These are phyloP conservation scores for Astreopora myriophthalma DNA, from an alignment of 64 coral and sea anemone genomes.

Conservation along the genomic window DNA sequence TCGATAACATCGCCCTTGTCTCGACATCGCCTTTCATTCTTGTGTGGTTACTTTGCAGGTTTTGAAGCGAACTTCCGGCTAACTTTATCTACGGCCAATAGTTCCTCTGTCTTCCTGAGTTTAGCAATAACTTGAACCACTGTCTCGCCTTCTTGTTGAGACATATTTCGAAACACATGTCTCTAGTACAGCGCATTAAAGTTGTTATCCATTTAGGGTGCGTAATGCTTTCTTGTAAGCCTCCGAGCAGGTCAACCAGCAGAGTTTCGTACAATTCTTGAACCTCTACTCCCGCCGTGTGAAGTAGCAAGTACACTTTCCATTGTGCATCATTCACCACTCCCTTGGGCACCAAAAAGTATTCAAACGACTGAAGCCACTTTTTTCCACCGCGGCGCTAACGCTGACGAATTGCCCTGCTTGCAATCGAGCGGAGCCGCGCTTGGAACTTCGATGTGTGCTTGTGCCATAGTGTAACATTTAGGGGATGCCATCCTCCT, in stretches of 20 bases:
- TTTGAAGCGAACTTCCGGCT: background rate
- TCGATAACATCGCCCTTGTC: slow-evolving; percentile 31
- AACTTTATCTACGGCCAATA: background rate
- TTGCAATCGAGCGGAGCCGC: background rate
- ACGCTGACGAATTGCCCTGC: slow-evolving; percentile 6
- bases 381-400: slow-evolving; percentile 64
- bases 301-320: slow-evolving; percentile 54
- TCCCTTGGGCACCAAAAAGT: slow-evolving; percentile 50
- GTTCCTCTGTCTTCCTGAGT: background rate
- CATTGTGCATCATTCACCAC: slow-evolving; percentile 49
- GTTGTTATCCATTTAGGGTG: slow-evolving; percentile 38
- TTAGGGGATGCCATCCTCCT: background rate
- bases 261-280: slow-evolving; percentile 59
- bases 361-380: slow-evolving; percentile 74
- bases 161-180: slow-evolving; percentile 35
- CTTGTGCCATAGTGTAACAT: background rate
- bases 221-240: slow-evolving; percentile 4
- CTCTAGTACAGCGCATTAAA: slow-evolving; percentile 42
- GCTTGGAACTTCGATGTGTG: background rate
- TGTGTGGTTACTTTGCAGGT: background rate
- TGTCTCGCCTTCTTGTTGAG: slow-evolving; percentile 59
- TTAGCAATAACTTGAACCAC: slow-evolving; percentile 43
- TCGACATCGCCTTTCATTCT: no score
- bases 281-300: slow-evolving; percentile 56
- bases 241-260: slow-evolving; percentile 16